Base-by-base conservation (phyloP, 2,113 vertebrate genomes). In the Edolisoma coerulescens region DNA sequence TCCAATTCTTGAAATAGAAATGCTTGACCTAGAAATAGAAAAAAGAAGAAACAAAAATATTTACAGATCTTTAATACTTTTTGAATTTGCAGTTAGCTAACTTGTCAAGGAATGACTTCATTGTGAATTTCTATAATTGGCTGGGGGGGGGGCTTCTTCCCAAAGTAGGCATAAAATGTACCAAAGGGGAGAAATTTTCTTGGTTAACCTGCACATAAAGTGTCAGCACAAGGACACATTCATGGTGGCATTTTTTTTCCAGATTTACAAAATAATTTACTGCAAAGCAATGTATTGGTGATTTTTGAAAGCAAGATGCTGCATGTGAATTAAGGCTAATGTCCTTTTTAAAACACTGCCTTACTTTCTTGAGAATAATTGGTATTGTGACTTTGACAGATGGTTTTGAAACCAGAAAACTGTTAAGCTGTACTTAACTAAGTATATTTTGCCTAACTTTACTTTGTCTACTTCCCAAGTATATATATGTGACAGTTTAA, bases 201-300 rank as follows among this genome's bases (percentile, higher is more conserved):
- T 52, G 7, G 19, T 73, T 56, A 64, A 17, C 7, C 8, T 60
- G 37, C 3, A 39, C 24, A 42, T 63, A 56, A 80, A 92, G 4
- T 44, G 9, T 64, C 39, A 67, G 5, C 6, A 49, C 24, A 53
- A 65, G 5, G 32, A 13, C 33, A 42, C 0, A 0, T 52, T 52
- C 37, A 47, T 20, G 16, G 28, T 41, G 52, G n/a, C 16, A 41
- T 65, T 67, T 79, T 78, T 64, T 52, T 52, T 56, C 27, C 19
- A 42, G 27, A 75, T 57, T 80, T 60, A 33, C 4, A 45, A 54
- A 73, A 52, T 30, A 69, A 81, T 65, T 81, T 60, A 30, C 15
- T 73, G 39, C 20, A 73, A 85, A 57, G 3, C 7, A 76, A 30
- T 63, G 13, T 30, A 30, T 21, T 37, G 3, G 1, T 53, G 28